Evolutionary conservation across 2,797 vertebrate genomes (phyloP), one percentile per base, ranked within the genome.

Genomic region (Fratercula arctica): DNA sequence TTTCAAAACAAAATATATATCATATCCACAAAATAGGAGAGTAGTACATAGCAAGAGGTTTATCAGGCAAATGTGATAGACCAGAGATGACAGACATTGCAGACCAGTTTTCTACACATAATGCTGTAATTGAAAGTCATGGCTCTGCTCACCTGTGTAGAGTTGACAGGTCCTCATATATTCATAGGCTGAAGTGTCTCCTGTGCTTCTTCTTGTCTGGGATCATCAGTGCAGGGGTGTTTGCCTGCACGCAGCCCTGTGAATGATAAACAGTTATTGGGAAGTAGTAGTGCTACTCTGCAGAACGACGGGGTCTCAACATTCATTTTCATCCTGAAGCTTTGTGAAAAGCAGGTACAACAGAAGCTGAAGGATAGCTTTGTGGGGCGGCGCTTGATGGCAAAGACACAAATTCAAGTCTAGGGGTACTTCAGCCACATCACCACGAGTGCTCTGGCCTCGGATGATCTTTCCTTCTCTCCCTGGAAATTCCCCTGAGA

Each of bases 401-500:
- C 54, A 70, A 66, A 76, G 70, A 66, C 70, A 56, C 35, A 53
- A 82, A 69, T 78, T 53, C 23, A 67, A 68, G 20, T 64, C 89
- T 77, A 16, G 0, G 2, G 46, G 46, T 46, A 23, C 31, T 85
- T 91, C 41, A 60, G 37, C 69, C 56, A 57, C 60, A 24, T 77
- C 37, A 7, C 59, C 18, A 5, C 0, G 0, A 83, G n/a, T 31
- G 45, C 74, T 92, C 60, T 80, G 50, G 68, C 60, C 35, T 35
- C 0, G 3, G 48, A 43, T 85, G 46, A 66, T 78, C 43, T 59
- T 84, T 61, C 50, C 50, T 87, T 67, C 59, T 90, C 33, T 94
- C 85, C 59, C n/a, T 70, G 68, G 67, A 84, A 90, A 93, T 86
- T 86, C 69, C 73, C 59, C 25, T 53, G 87, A 93, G 91, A 84